phyloP scores from a whole-genome alignment of 2,888 invertebrate genomes.

The Leucophora obtusa region DNA sequence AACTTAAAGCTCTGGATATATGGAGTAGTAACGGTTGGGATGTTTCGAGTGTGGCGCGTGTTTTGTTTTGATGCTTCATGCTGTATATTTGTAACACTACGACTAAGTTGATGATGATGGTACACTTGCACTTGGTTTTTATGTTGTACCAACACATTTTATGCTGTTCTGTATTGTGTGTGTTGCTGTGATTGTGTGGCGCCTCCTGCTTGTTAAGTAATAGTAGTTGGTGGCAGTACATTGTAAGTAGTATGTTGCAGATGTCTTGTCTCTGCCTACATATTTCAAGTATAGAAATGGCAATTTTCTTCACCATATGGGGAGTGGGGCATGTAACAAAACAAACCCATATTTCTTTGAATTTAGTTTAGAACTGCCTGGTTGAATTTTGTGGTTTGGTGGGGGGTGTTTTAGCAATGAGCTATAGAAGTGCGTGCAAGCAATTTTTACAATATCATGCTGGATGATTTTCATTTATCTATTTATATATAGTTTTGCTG shows the following conservation, averaged over 20 bases:
- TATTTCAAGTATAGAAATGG: constrained; percentile 24
- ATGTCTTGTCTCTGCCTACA: constrained; percentile 49
- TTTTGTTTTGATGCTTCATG: constrained; percentile 56
- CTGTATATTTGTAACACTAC: constrained; percentile 29
- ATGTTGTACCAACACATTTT: constrained; percentile 36
- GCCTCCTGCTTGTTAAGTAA: constrained; percentile 56
- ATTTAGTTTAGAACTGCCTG: constrained; percentile 41
- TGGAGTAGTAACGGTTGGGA: constrained; percentile 46
- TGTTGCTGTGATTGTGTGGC: constrained; percentile 43
- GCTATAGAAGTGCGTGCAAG: constrained; percentile 57
- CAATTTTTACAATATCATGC: constrained; percentile 40
- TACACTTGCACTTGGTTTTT: constrained; percentile 61
- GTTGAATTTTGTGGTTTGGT: constrained; percentile 22
- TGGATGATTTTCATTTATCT: constrained; percentile 38
- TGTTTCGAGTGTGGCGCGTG: constrained; percentile 55
- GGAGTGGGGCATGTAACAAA: constrained; percentile 26
- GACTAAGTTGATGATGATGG: constrained; percentile 31
- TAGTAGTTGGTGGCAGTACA: constrained; percentile 30
- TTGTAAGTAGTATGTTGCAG: constrained; percentile 51
- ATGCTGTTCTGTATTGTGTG: constrained; percentile 20
- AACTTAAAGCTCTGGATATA: not conserved
- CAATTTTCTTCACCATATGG: constrained; percentile 40
- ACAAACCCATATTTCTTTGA: constrained; percentile 37
- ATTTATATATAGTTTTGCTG: constrained; percentile 37
- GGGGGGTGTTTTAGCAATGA: constrained; percentile 21